Evolutionary conservation across 2,797 vertebrate genomes (phyloP), one percentile per base, ranked within the genome.

Genomic region (Petrocephalus schoutedeni): DNA sequence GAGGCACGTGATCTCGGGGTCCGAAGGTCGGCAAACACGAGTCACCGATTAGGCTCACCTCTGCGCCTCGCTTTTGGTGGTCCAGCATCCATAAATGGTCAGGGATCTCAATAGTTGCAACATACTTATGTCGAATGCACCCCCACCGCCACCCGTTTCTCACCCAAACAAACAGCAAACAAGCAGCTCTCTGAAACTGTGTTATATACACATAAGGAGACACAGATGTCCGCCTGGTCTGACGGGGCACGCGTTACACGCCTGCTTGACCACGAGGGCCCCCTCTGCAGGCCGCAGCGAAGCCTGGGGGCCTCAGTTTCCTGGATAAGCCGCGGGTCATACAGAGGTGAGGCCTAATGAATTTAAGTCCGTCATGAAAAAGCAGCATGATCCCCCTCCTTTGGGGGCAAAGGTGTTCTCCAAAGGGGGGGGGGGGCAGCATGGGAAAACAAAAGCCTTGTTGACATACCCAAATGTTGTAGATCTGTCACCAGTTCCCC

Each of bases 401-500:
- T n/a, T 36, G 45, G 19, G 21, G 21, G 32, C 14, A 53, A 82
- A 82, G 21, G 64, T 59, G 74, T 9, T n/a, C 45, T 45, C 36
- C 5, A 74, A 32, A 41, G 3, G 0, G 3, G 49, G 64, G 64
- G 59, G 54, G 74, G 16, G 21, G 28, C 7, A 16, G 57, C 45
- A 28, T 45, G 21, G 49, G 49, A 45, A 86, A 86, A 86, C 64
- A 88, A 80, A 12, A 14, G 85, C 41, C 88, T 67, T 87, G 77
- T 87, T 87, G 77, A 67, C 45, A 67, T 85, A 64, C 64, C 36
- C 21, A 53, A 54, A 41, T 16, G 32, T 49, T 53, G 51, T 87
- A 87, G 87, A 87, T 87, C 58, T 71, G 59, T 67, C 21, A 0
- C 10, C 88, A 87, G 64, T 57, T 45, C 86, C 80, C 53, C 74